Conservation (phyloP, 1,140 invertebrate species). For the Bombus waltoni region DNA sequence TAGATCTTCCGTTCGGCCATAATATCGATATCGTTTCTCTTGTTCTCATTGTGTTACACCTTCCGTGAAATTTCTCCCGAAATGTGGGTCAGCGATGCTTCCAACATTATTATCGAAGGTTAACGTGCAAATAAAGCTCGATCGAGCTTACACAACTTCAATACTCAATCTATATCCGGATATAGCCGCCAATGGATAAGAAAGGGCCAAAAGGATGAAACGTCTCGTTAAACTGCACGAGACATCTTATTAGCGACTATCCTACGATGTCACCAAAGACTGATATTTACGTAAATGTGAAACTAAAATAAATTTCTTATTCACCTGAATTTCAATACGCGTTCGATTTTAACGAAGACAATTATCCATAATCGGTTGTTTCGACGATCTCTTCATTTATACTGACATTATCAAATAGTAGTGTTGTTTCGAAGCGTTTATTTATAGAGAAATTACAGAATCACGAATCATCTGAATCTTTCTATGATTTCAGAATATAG, state of each 20-base stretch:
- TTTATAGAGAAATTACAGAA: neutral
- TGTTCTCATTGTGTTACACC: neutral
- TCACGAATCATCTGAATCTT: neutral
- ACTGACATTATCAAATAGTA: too few species aligned
- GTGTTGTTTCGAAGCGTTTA: neutral
- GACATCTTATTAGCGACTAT: neutral
- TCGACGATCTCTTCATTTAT: neutral
- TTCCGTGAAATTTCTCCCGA: neutral
- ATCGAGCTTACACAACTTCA: slow-evolving; percentile 5
- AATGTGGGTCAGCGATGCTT: neutral
- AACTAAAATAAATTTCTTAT: neutral
- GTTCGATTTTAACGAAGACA: neutral
- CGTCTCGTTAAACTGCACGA: neutral
- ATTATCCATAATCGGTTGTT: neutral
- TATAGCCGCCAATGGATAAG: neutral
- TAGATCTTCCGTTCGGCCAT: neutral
- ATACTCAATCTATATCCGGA: neutral
- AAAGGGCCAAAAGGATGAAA: neutral
- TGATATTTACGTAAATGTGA: slow-evolving; percentile 7
- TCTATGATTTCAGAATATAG: neutral
- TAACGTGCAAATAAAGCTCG: slow-evolving; percentile 2
- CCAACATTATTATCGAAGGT: neutral
- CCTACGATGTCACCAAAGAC: neutral
- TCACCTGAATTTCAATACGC: neutral
- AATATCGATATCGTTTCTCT: neutral